Base-by-base conservation (phyloP, 2,888 invertebrate genomes). In the Mythimna ferrago region DNA sequence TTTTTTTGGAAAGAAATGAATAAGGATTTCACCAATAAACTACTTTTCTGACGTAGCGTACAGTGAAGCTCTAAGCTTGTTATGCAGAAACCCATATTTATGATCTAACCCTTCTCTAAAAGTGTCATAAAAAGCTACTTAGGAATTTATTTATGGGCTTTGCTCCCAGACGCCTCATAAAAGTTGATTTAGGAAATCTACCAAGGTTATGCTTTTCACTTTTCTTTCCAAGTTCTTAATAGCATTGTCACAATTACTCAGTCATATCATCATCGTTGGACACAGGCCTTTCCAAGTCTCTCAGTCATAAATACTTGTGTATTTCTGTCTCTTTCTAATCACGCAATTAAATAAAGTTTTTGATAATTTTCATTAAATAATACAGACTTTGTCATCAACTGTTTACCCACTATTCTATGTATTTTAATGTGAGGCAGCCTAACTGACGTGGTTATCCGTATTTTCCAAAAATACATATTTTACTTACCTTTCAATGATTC, bases 81-180 rank as follows among this genome's bases (percentile, higher is more conserved):
- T 71, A 76, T 76, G 60, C 66, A 58, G 57, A 71, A 51, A 48
- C 77, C 77, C 21, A 41, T 71, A 64, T 73, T 78, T 77, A 73
- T 57, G 66, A 57, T 9, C 60, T 9, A 58, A 78, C 66, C 76
- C 78, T 78, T 63, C 48, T 66, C 62, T 63, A 48, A 72, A 57
- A 63, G 44, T 62, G 57, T 63, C 73, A 62, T 77, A 78, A 77
- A 78, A 66, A 11, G 32, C n/a, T 57, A n/a, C 66, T 78, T 54
- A 66, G 19, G 66, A 57, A 63, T 66, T 77, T 78, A 77, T 77
- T 78, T 73, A 78, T 66, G 32, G 38, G 38, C 57, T 57, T 16
- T 51, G 41, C 32, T 71, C 14, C 7, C 54, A 61, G 41, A n/a
- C 48, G 26, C 16, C 54, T 72, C 60, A n/a, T 78, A 78, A 78